phyloP scores from a whole-genome alignment of 2,888 invertebrate genomes.

The Nipponacmea schrenckii region DNA sequence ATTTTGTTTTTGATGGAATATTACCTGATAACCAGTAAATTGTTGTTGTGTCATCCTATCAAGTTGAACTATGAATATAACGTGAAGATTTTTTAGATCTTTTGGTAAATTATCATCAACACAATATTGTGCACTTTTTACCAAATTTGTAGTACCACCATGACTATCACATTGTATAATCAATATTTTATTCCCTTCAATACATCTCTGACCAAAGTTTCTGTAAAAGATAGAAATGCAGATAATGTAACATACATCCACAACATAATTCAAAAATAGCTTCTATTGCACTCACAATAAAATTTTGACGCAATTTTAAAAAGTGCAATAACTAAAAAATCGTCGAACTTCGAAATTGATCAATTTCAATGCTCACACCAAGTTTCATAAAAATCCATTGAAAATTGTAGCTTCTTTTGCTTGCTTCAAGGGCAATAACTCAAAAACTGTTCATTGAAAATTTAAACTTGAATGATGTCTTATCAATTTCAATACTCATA shows the following conservation, averaged over 20 bases:
- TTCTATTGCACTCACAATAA: too few relatives aligned
- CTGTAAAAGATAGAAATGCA: conserved; percentile 24
- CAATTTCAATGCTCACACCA: not conserved
- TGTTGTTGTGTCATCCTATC: conserved; percentile 52
- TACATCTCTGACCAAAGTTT: conserved; percentile 31
- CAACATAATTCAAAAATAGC: not conserved
- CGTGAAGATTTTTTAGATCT: conserved; percentile 36
- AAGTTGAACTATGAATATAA: conserved; percentile 57
- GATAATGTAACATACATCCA: not conserved
- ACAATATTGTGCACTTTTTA: conserved; percentile 60
- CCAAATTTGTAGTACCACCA: conserved; percentile 52
- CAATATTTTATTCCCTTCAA: conserved; percentile 39
- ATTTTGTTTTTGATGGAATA: not conserved
- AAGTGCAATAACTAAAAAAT: too few relatives aligned
- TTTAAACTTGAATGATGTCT: too few relatives aligned
- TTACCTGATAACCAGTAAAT: conserved; percentile 59
- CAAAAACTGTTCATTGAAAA: too few relatives aligned
- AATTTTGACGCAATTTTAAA: too few relatives aligned
- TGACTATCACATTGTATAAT: conserved; percentile 62
- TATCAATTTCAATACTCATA: too few relatives aligned
- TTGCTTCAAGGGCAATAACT: too few relatives aligned
- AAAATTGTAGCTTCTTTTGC: too few relatives aligned
- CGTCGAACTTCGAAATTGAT: too few relatives aligned
- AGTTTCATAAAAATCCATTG: too few relatives aligned
- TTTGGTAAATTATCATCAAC: conserved; percentile 49